Evolutionary conservation across 2,888 invertebrate species (phyloP), one percentile per base, ranked within the genome.

Genomic region (Agapostemon virescens): DNA sequence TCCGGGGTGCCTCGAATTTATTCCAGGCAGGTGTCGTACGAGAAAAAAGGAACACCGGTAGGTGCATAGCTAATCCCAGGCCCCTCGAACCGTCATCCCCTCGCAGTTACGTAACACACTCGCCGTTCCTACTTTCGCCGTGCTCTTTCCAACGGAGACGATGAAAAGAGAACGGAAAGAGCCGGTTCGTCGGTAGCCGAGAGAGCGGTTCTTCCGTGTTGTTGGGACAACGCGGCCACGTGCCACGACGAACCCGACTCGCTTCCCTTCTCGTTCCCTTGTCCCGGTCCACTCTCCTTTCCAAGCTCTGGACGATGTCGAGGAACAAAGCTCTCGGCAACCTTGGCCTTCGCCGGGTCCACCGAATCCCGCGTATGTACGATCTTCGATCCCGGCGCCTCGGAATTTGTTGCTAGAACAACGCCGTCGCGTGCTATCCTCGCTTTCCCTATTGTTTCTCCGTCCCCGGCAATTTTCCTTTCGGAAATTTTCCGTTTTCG

Each of bases 331-430:
- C n/a, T n/a, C 49, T 49, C 78, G 26, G 26, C 17, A 85, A 74
- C 86, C 86, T 86, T 86, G 86, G 79, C 86, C 86, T 85, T 76
- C 77, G 66, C 63, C 11, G n/a, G 49, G 17, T 33, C 33, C 64
- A n/a, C n/a, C n/a, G n/a, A n/a, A n/a, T n/a, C n/a, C n/a, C n/a
- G n/a, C n/a, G n/a, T n/a, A n/a, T n/a, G n/a, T n/a, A n/a, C n/a
- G n/a, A n/a, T n/a, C n/a, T n/a, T n/a, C n/a, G n/a, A n/a, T n/a
- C n/a, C n/a, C n/a, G n/a, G n/a, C n/a, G n/a, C n/a, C n/a, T n/a
- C n/a, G n/a, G n/a, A n/a, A n/a, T n/a, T n/a, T n/a, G n/a, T n/a
- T n/a, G n/a, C n/a, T n/a, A n/a, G n/a, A n/a, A n/a, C n/a, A n/a
- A n/a, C n/a, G n/a, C n/a, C n/a, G n/a, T n/a, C n/a, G n/a, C n/a